A percentile compares a stretch with the other conserved stretches of the same genome.
phyloP scores from a whole-genome alignment of 2,797 vertebrate genomes.

The Rhadinocentrus ornatus region DNA sequence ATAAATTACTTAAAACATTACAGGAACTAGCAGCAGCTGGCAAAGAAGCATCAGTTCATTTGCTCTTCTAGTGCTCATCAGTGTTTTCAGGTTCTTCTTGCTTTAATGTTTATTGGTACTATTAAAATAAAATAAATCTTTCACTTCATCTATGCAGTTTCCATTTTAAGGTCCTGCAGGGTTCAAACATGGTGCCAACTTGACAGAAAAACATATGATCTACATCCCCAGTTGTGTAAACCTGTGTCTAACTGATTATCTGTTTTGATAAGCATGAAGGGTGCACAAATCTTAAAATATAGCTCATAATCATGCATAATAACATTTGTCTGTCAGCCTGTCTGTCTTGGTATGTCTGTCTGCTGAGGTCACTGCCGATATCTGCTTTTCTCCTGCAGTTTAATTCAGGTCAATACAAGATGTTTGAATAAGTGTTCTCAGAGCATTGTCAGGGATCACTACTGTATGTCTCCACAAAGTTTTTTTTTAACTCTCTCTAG shows the following conservation, averaged over 20 bases:
- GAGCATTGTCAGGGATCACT: conserved; percentile 75
- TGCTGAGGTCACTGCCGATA: conserved; percentile 65
- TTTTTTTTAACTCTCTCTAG: conserved; percentile 74
- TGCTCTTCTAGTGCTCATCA: not conserved
- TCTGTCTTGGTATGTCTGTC: conserved; percentile 41
- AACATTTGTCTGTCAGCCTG: conserved; percentile 18
- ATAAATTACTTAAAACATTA: not conserved
- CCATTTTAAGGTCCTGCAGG: conserved; percentile 48
- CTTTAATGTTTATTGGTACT: not conserved
- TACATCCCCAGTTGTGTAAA: conserved; percentile 35
- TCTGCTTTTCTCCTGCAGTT: conserved; percentile 50
- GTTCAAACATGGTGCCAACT: conserved; percentile 61
- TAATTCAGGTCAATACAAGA: conserved; percentile 75
- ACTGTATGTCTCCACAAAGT: conserved; percentile 62
- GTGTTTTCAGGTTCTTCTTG: not conserved
- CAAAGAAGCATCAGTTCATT: not conserved
- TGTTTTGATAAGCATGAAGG: conserved; percentile 36
- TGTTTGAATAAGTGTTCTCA: conserved; percentile 57
- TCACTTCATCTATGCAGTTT: conserved; percentile 60
- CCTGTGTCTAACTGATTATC: conserved; percentile 5
- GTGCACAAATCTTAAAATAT: conserved; percentile 52
- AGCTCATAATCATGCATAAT: conserved; percentile 47
- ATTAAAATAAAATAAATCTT: conserved; percentile 1
- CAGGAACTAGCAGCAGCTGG: not conserved
- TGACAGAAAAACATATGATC: conserved; percentile 58